A percentile compares a stretch with the other conserved stretches of the same genome.
Evolutionary conservation across 2,888 invertebrate genomes (phyloP).

Genomic region (Zaprionus obscuricornis): DNA sequence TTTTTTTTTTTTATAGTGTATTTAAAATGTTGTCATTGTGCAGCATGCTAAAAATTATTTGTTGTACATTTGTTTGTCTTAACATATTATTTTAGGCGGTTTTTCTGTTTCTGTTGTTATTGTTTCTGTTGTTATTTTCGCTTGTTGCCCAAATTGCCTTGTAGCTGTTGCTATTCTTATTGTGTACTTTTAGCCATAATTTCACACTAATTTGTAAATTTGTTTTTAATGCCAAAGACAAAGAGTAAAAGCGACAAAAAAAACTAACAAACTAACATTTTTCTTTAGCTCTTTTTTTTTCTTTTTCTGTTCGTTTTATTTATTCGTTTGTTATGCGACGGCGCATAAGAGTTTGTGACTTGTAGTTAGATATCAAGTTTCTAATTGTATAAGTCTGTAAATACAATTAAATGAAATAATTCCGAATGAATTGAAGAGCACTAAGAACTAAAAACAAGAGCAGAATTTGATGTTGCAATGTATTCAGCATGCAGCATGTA

Average conservation of each 20-base stretch:
- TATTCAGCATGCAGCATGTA: neutral
- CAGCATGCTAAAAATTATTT: no score
- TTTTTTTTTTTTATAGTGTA: conserved; percentile 18
- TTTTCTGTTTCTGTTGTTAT: conserved; percentile 27
- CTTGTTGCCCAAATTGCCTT: conserved; percentile 28
- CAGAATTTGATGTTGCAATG: neutral
- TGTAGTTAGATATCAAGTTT: no score
- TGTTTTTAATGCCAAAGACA: conserved; percentile 71
- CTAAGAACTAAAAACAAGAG: no score
- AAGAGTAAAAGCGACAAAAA: conserved; percentile 47
- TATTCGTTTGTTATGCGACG: neutral
- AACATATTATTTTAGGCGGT: conserved; percentile 31
- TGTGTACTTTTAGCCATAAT: conserved; percentile 59
- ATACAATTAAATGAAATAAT: no score
- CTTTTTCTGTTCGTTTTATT: neutral
- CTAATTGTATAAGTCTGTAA: conserved; percentile 23
- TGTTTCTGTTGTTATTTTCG: conserved; percentile 7
- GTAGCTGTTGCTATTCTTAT: conserved; percentile 26
- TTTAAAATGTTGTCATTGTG: neutral
- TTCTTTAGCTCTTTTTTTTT: conserved; percentile 20
- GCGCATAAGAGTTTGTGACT: no score
- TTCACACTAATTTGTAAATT: conserved; percentile 75
- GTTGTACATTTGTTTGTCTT: conserved; percentile 29
- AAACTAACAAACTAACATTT: conserved; percentile 30
- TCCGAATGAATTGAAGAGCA: no score